Percentiles rank a stretch among this genome's conserved stretches.
Conservation (phyloP, 2,888 invertebrate genomes). For the Rhagium mordax region DNA sequence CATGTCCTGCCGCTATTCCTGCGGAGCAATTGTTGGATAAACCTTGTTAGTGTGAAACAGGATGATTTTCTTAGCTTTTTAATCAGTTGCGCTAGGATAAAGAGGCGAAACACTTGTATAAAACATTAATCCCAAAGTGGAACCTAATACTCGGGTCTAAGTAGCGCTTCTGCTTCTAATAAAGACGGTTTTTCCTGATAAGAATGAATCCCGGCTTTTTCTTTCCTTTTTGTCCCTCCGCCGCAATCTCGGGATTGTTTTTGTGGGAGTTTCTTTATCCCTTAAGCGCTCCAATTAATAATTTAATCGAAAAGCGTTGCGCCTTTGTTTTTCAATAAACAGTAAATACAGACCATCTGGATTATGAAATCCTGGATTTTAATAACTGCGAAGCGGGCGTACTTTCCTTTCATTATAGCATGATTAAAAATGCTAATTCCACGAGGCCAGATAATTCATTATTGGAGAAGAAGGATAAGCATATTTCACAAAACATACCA, state of each 20-base stretch:
- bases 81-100: slow-evolving; percentile 33
- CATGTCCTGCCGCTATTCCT: no score
- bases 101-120: slow-evolving; percentile 37
- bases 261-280: slow-evolving; percentile 50
- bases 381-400: slow-evolving; percentile 2
- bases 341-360: slow-evolving; percentile 8
- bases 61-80: slow-evolving; percentile 13
- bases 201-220: slow-evolving; percentile 32
- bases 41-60: slow-evolving; percentile 1
- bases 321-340: slow-evolving; percentile 42
- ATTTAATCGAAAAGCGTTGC: slow-evolving; percentile 52
- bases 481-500: no score
- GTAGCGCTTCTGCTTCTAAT: slow-evolving; percentile 26
- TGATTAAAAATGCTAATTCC: background rate
- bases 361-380: slow-evolving; percentile 20
- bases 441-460: background rate
- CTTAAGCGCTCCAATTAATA: slow-evolving; percentile 52
- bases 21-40: background rate
- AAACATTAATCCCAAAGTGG: slow-evolving; percentile 41
- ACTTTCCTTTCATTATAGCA: background rate
- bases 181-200: slow-evolving; percentile 30
- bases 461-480: no score
- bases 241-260: slow-evolving; percentile 52
- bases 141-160: slow-evolving; percentile 37
- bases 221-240: slow-evolving; percentile 38